Evolutionary conservation across 1,140 invertebrate genomes (phyloP).

Genomic region (Drosophila pandora): DNA sequence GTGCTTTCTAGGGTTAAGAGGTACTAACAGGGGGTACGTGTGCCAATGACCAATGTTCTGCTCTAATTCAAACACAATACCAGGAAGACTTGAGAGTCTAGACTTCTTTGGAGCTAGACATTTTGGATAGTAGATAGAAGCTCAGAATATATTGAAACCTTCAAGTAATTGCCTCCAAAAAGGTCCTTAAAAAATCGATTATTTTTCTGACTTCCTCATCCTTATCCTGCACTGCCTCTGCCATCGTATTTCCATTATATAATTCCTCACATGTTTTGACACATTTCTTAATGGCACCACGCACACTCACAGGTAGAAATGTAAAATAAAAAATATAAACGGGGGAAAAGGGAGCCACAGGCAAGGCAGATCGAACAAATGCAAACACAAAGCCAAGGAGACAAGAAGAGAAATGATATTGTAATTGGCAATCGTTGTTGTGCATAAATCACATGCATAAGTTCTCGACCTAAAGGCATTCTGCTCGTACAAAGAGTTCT

Average conservation of each 20-base stretch:
- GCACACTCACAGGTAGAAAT: constrained; percentile 45
- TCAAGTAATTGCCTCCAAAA: not conserved
- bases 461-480: constrained; percentile 71
- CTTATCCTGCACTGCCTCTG: constrained; percentile 10
- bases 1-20: not conserved
- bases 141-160: too few species aligned
- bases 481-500: not conserved
- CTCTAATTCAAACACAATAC: constrained; percentile 56
- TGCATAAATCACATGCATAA: constrained; percentile 80
- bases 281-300: constrained; percentile 77
- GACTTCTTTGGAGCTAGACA: not conserved
- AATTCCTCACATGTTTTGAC: constrained; percentile 78
- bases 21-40: constrained; percentile 4
- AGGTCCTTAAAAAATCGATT: constrained; percentile 26
- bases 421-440: constrained; percentile 80
- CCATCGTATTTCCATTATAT: constrained; percentile 53
- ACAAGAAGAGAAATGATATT: constrained; percentile 79
- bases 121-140: too few species aligned
- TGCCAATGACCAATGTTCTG: constrained; percentile 54
- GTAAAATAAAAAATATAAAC: not conserved
- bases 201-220: constrained; percentile 1
- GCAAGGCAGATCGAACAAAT: constrained; percentile 43
- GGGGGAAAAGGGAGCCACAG: constrained; percentile 2
- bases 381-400: constrained; percentile 46
- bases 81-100: not conserved